Evolutionary conservation across 2,888 invertebrate species (phyloP).

Genomic region (Acleris sparsana): DNA sequence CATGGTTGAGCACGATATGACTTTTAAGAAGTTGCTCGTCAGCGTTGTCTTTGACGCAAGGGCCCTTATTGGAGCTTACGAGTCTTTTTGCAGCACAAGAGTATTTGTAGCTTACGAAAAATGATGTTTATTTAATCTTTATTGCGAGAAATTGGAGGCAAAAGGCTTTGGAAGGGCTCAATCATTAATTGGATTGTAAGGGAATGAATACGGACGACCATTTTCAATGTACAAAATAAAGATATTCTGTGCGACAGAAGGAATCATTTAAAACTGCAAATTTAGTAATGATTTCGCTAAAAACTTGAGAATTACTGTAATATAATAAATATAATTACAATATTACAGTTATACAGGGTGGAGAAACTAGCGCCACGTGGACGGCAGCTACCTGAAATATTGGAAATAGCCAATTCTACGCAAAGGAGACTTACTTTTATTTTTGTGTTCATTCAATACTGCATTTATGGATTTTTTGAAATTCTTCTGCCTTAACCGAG

Average conservation of each 20-base stretch:
- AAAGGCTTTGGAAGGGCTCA: constrained; percentile 11
- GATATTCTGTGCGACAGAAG: no score
- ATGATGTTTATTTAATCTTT: constrained; percentile 17
- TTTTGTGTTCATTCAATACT: no score
- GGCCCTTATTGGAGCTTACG: constrained; percentile 12
- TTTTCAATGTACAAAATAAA: background rate
- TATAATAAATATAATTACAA: no score
- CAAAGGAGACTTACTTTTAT: no score
- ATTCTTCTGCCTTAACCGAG: no score
- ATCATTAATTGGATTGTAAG: constrained; percentile 13
- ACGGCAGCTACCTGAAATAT: no score
- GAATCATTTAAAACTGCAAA: background rate
- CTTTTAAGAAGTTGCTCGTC: background rate
- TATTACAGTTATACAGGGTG: no score
- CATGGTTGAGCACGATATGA: background rate
- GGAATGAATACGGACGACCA: background rate
- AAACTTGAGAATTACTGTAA: no score
- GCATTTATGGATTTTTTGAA: no score
- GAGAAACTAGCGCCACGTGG: no score
- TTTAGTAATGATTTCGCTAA: background rate
- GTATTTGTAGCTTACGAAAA: constrained; percentile 14
- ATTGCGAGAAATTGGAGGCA: constrained; percentile 3
- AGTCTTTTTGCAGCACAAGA: constrained; percentile 5
- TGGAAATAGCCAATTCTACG: no score
- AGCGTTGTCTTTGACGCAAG: constrained; percentile 2